Base-by-base conservation (phyloP, 2,113 vertebrate genomes). In the Sardina pilchardus region DNA sequence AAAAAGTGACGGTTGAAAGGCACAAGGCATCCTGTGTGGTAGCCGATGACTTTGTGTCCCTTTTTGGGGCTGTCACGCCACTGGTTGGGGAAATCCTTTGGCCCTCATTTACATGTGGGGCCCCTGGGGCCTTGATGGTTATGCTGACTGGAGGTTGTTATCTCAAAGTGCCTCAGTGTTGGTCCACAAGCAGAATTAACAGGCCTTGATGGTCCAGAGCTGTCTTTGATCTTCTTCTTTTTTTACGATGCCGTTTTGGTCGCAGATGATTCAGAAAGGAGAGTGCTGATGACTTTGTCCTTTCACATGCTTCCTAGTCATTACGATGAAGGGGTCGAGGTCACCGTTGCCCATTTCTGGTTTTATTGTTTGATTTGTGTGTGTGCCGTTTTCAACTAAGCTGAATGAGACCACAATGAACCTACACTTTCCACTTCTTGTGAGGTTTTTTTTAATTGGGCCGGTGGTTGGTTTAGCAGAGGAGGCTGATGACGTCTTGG, bases 381-480 rank as follows among this genome's bases (percentile, higher is more conserved):
- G n/a, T 34, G 67, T 36, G 67, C 30, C 67, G 36, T 75, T 30
- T 30, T 17, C 30, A 36, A 75, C 67, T 34, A 16, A 5, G 34
- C 30, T 75, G 14, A 75, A 36, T 34, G 26, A 17, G 34, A 34
- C 71, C 71, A 78, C 71, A 78, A 36, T 78, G 71, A 78, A 36
- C 14, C 39, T 34, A 78, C 30, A 78, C 71, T 78, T 78, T 78
- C 71, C 26, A 14, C 30, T 36, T 16, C 67, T 83, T 88, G 30
- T 78, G 26, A 78, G 71, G 16, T 48, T 44, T 42, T 85, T 43
- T 71, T 24, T 84, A 17, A 47, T 45, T 81, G 45, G 81, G 6
- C 43, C 56, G 42, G 59, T 80, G 82, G 47, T 75, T 86, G 84
- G 71, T 82, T 53, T 80, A 21, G 34, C 26, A 56, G 81, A 83